phyloP scores from a whole-genome alignment of 2,797 vertebrate species.

The Garrulus glandarius region DNA sequence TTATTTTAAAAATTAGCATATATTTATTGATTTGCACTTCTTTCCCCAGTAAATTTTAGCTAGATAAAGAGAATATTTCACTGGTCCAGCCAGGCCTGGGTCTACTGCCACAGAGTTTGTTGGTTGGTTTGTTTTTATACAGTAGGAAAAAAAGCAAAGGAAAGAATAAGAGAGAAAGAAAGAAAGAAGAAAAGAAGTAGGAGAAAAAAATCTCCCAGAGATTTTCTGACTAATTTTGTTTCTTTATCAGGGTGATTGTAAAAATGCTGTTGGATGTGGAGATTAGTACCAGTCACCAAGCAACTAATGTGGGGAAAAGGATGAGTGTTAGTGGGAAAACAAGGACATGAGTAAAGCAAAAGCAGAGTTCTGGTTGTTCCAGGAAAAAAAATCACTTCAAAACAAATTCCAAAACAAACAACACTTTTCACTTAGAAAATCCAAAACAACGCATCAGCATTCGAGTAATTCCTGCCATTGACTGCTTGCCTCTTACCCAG shows the following conservation, averaged over 20 bases:
- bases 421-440: neutral
- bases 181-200: fast-evolving
- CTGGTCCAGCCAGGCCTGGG: neutral
- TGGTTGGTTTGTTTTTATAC: neutral
- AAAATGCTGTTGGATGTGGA: neutral
- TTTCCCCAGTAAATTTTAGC: neutral
- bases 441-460: neutral
- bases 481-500: neutral
- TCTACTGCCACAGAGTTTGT: neutral
- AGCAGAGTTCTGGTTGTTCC: neutral
- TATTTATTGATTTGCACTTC: neutral
- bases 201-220: fast-evolving
- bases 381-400: neutral
- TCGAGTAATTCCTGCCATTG: slow-evolving; percentile 31
- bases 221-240: neutral
- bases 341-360: neutral
- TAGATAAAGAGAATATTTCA: neutral
- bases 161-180: fast-evolving
- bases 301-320: neutral
- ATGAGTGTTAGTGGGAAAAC: neutral
- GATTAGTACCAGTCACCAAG: slow-evolving; percentile 2
- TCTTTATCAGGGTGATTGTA: neutral
- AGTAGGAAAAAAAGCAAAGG: neutral
- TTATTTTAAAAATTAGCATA: neutral
- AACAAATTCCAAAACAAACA: slow-evolving; percentile 46